Evolutionary conservation across 2,888 invertebrate genomes (phyloP), one percentile per base, ranked within the genome.

Genomic region (Chrysolina haemoptera): DNA sequence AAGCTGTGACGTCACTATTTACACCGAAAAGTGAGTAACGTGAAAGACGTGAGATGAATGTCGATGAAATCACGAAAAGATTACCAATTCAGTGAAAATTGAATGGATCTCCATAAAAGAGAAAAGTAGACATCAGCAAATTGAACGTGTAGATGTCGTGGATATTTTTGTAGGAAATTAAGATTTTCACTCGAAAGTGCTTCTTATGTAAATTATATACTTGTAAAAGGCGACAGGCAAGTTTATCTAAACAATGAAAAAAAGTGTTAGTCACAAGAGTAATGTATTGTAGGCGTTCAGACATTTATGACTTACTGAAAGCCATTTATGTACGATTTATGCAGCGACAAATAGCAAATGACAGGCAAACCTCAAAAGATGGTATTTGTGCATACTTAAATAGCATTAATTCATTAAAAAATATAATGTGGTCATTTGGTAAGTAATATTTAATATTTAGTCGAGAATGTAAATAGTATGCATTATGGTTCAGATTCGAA

Each of bases 21-120:
- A 67, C 67, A 53, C 22, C 67, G 67, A 67, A 67, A 53, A 67
- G 53, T 53, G 67, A 50, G 67, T 59, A 59, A 59, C 59, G 59
- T 53, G 40, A 65, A 48, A 41, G 65, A 65, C 65, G 65, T 65
- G 67, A 67, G 50, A 40, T 11, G 67, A 67, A 35, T 67, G 53
- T 40, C 35, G 53, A 66, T 50, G 22, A 46, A 53, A 53, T 67
- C 53, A 67, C 18, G 27, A 40, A 27, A 67, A 35, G 35, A 66
- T 50, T 66, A 10, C 14, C 48, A 66, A 66, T 66, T 67, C 67
- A 35, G 41, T 50, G 67, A 53, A 66, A 50, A 50, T 66, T 50
- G 20, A 16, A 6, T 16, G 50, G 20, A 67, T 67, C 53, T 67
- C 40, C 67, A 67, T 67, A 53, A 53, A 67, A 67, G 67, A 67